Conservation (phyloP, 2,113 vertebrate species). For the Siniperca chuatsi region DNA sequence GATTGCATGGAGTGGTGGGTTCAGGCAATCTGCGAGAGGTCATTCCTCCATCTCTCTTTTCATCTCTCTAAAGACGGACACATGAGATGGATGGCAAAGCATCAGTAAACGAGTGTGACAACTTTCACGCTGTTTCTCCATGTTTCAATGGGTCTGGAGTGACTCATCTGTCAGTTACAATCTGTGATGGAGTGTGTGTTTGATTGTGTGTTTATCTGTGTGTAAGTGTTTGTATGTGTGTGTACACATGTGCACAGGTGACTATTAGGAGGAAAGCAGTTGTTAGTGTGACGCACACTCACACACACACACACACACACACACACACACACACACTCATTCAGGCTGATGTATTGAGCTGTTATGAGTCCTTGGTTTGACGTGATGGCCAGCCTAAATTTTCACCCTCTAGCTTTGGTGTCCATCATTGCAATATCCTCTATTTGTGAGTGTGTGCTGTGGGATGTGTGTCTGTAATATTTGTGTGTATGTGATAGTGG, state of each 20-base stretch:
- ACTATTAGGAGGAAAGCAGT: not conserved
- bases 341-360: constrained; percentile 62
- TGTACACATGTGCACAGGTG: not conserved
- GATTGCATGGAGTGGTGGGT: constrained; percentile 1
- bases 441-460: constrained; percentile 31
- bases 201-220: constrained; percentile 27
- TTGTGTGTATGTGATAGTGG: constrained; percentile 48
- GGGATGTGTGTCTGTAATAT: constrained; percentile 41
- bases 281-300: not conserved
- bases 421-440: constrained; percentile 57
- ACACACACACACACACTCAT: constrained; percentile 30
- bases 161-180: constrained; percentile 54
- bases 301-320: constrained; percentile 27
- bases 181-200: constrained; percentile 32
- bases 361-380: constrained; percentile 68
- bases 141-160: constrained; percentile 33
- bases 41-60: constrained; percentile 40
- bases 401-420: constrained; percentile 67
- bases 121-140: constrained; percentile 9
- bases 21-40: constrained; percentile 46
- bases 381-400: constrained; percentile 70
- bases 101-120: constrained; percentile 64
- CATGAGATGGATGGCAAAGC: constrained; percentile 48
- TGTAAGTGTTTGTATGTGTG: not conserved
- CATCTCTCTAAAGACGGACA: constrained; percentile 35